phyloP scores from a whole-genome alignment of 2,888 invertebrate species.

The Spisula solida region DNA sequence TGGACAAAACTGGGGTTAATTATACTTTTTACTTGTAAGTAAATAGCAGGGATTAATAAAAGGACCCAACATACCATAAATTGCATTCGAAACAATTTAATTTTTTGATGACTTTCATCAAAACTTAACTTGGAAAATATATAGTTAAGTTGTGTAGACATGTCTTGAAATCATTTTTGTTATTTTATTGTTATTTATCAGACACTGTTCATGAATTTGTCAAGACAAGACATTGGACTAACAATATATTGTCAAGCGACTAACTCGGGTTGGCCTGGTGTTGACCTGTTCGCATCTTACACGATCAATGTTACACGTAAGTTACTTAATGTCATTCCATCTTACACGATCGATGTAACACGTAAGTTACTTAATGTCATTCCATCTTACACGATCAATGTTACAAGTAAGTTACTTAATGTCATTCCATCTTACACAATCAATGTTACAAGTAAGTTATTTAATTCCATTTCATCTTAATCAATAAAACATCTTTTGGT shows the following conservation, averaged over 20 bases:
- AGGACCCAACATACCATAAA: too few species aligned
- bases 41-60: too few species aligned
- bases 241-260: background rate
- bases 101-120: background rate
- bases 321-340: background rate
- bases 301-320: background rate
- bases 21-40: too few species aligned
- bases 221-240: background rate
- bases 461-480: too few species aligned
- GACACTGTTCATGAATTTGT: background rate
- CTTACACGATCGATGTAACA: too few species aligned
- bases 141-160: background rate
- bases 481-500: too few species aligned
- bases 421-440: too few species aligned
- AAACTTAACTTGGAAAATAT: background rate
- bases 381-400: too few species aligned
- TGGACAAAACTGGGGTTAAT: too few species aligned
- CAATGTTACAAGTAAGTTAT: too few species aligned
- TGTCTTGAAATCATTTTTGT: background rate
- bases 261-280: background rate
- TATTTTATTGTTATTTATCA: background rate
- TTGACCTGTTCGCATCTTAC: background rate
- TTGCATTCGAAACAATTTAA: background rate
- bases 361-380: too few species aligned
- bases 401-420: too few species aligned